Base-by-base conservation (phyloP, 2,888 invertebrate species). In the Leptinotarsa haldemani region DNA sequence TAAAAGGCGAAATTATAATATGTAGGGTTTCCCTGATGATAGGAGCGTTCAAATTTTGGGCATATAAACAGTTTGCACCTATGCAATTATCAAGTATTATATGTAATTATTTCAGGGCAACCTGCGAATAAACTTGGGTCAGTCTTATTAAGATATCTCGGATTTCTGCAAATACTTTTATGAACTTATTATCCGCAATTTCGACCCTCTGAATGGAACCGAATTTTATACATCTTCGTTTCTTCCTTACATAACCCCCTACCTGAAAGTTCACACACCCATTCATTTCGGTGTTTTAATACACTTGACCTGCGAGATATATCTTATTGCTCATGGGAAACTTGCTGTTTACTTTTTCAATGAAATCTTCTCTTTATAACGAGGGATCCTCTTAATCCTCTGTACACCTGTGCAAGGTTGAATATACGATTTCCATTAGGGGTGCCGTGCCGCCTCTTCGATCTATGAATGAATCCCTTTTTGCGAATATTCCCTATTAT, bases 401-500 rank as follows among this genome's bases (percentile, higher is more conserved):
- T 15, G 40, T 68, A 47, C 68, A 68, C 68, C 68, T 68, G 68
- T 68, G 68, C 68, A 9, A 46, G 47, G 20, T 16, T 56, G 56
- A 56, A 68, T 67, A 68, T 68, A 68, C 68, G 56, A 68, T 68
- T 56, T 46, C 56, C 68, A 68, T 68, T 68, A 68, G 56, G 52
- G 25, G 67, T 68, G 30, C 50, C 50, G 40, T 40, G 50, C 68
- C 68, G 56, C 68, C 56, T 58, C 53, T 22, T 2, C 18, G 47
- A 68, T 68, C 18, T 46, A 68, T 68, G 68, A 68, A 68, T 68
- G 68, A 68, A 56, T 56, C 68, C 68, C 68, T 68, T 68, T 68
- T 68, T 47, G 68, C 68, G 18, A 68, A 68, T 56, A 68, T 47
- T 68, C 46, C 40, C 56, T 40, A 61, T 61, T 56, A 48, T 68